Percentiles rank a stretch among this genome's conserved stretches.
phyloP scores from a whole-genome alignment of 2,888 invertebrate species.

The Zygothrica quintamaculata region DNA sequence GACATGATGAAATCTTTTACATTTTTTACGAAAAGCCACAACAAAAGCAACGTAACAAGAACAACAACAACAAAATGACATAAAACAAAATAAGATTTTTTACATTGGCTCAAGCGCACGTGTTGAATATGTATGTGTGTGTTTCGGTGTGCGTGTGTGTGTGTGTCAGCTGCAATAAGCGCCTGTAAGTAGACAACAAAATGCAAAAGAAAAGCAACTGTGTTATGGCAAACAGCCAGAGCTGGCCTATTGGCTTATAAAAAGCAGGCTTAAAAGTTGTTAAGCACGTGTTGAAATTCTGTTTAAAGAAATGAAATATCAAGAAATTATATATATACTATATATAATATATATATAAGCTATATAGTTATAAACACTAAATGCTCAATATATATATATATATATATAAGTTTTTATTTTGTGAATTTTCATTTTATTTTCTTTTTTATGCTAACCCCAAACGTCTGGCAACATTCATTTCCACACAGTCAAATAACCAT shows the following conservation, averaged over 20 bases:
- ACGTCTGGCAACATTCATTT: constrained; percentile 14
- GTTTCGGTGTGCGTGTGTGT: constrained; percentile 3
- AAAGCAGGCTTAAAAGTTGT: not conserved
- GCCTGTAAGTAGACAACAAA: constrained; percentile 27
- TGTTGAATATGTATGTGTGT: constrained; percentile 22
- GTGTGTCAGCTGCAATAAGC: constrained; percentile 21
- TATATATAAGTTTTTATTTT: too few species aligned
- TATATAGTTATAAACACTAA: too few species aligned
- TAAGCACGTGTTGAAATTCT: too few species aligned
- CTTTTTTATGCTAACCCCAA: not conserved
- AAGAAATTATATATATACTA: too few species aligned
- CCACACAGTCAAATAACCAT: constrained; percentile 64
- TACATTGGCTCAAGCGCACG: constrained; percentile 10
- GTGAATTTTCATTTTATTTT: too few species aligned
- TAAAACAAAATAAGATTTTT: constrained; percentile 66
- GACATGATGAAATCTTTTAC: constrained; percentile 44
- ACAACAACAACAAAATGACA: constrained; percentile 42
- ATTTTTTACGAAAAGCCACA: constrained; percentile 31
- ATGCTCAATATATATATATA: too few species aligned
- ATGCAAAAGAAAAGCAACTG: constrained; percentile 17
- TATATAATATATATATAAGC: too few species aligned
- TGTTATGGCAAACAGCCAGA: not conserved
- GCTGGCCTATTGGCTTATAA: not conserved
- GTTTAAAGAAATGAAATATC: too few species aligned
- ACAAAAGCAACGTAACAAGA: constrained; percentile 18